phyloP scores from a whole-genome alignment of 2,888 invertebrate genomes.

The Cecidostiba fungosa region DNA sequence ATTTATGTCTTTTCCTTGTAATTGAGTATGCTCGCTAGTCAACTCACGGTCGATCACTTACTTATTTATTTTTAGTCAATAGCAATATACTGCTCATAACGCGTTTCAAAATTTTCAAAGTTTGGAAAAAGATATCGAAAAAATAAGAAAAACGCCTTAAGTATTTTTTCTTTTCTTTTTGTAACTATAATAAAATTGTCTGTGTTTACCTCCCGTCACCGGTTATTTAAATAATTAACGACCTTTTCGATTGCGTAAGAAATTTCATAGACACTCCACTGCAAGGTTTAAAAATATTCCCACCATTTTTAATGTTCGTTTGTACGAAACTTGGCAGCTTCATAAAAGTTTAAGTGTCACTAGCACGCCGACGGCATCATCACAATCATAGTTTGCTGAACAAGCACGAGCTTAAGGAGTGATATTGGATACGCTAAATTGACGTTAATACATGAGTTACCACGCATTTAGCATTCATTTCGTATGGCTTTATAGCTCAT shows the following conservation, averaged over 20 bases:
- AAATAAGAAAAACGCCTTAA: not conserved
- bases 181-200: not conserved
- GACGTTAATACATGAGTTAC: conserved; percentile 30
- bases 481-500: not conserved
- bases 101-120: conserved; percentile 18
- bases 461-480: conserved; percentile 15
- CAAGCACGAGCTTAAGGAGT: conserved; percentile 21
- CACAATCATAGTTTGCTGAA: conserved; percentile 40
- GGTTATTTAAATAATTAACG: not conserved
- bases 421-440: conserved; percentile 46
- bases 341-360: conserved; percentile 28
- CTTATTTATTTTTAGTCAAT: conserved; percentile 7
- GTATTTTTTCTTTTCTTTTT: too few species aligned
- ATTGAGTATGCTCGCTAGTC: conserved; percentile 57
- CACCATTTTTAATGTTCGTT: conserved; percentile 23
- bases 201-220: not conserved
- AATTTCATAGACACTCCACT: not conserved
- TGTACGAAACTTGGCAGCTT: conserved; percentile 33
- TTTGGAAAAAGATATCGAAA: not conserved
- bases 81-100: not conserved
- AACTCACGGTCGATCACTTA: conserved; percentile 64
- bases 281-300: not conserved
- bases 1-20: conserved; percentile 50
- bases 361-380: conserved; percentile 7
- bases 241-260: not conserved